Evolutionary conservation across 1,140 invertebrate genomes (phyloP), one percentile per base, ranked within the genome.

Genomic region (Cotesia chilonis): DNA sequence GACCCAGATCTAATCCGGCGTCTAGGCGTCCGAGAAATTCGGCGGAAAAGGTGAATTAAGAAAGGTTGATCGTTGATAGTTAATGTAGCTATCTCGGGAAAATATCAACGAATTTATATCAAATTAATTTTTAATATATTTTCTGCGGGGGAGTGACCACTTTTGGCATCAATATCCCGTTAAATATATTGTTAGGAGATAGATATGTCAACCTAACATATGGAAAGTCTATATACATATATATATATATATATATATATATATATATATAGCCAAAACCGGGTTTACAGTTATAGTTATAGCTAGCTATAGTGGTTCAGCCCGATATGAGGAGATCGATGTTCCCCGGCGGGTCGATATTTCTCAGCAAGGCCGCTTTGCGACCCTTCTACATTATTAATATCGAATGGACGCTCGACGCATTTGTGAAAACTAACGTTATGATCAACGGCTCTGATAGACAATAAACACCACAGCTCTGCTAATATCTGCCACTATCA

Each of bases 341-440:
- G 81, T 78, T 77, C n/a, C 69, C 71, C 28, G 47, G 63, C 72
- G 75, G 76, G 67, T 82, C 81, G 82, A 83, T 82, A 80, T 77
- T 74, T 73, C 73, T 61, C 66, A 60, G 73, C 81, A 82, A 83
- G 82, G 82, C 81, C 82, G 79, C 70, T 73, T 68, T 75, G 75
- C 77, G 81, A 82, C 80, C 82, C 80, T 81, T 80, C 69, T 82
- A 76, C 75, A 83, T 83, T 82, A 83, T 83, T 81, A 77, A 82
- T 82, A 78, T 71, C 67, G 76, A 74, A 80, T 70, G 79, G 76
- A 82, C 76, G 74, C 77, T 70, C 78, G 76, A 82, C 76, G 74
- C 77, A 72, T 77, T 78, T 79, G 75, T 80, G 75, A 76, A 81
- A 81, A 76, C 73, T 55, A 10, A 47, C 41, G 17, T 52, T 55